Base-by-base conservation (phyloP, 2,113 vertebrate species). In the Rutilus rutilus region DNA sequence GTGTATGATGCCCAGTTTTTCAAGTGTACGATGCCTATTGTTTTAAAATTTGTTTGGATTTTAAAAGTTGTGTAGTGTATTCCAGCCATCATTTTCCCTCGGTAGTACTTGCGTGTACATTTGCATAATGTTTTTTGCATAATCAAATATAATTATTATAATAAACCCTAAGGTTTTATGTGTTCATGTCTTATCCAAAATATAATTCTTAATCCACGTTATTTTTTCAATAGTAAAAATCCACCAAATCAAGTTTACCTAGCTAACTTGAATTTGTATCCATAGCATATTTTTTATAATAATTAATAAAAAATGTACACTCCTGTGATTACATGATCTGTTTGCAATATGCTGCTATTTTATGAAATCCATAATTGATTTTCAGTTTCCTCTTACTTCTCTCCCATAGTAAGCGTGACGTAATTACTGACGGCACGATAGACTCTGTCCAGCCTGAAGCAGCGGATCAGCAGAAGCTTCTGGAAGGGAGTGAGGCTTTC, bases 341-440 rank as follows among this genome's bases (percentile, higher is more conserved):
- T 25, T 21, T 71, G 19, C 19, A 54, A 54, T 11, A 54, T 36
- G 19, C 8, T 57, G 27, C 54, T 36, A 33, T 45, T 54, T 30
- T 57, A 23, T 57, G 9, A 5, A 25, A 42, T 42, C 47, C 15
- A 50, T 50, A 23, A 45, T 14, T 45, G 59, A 21, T n/a, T 71
- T 69, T 74, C 0, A n/a, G 7, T 0, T 54, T 25, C 6, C 78
- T 88, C 96, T 94, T 88, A 99, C 98, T 94, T 98, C 90, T 98
- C 95, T 30, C 96, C 95, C 96, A 99, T 96, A 0, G 95, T 97
- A 74, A 93, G 7, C 0, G 94, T 96, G 75, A 99, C 93, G 0
- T 98, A 99, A 92, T 98, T 95, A 0, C 92, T 97, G 75, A 99
- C 96, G 0, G 97, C 97, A n/a, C 97, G 96, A 80, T 97, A 99